Percentiles rank a stretch among this genome's conserved stretches.
These are phyloP conservation scores for Apotomis capreana DNA, from an alignment of 2,888 invertebrate species.

Conservation along the genomic window DNA sequence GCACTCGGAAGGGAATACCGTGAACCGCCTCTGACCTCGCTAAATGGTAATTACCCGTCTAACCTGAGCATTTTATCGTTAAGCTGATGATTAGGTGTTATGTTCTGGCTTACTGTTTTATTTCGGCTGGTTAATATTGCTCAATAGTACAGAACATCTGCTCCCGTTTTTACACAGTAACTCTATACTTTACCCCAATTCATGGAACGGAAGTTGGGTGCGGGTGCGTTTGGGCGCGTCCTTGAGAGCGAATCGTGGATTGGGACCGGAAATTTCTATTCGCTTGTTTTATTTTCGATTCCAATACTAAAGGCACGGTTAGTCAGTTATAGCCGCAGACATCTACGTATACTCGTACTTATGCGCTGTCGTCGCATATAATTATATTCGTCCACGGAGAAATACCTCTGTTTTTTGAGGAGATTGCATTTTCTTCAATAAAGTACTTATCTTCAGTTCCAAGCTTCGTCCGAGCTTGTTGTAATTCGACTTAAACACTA, in stretches of 20 bases:
- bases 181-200: slow-evolving; percentile 68
- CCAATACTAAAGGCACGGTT: not conserved
- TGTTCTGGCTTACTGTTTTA: slow-evolving; percentile 41
- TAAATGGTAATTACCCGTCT: slow-evolving; percentile 59
- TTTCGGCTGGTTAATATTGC: slow-evolving; percentile 19
- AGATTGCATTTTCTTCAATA: too few species aligned
- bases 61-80: slow-evolving; percentile 33
- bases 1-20: slow-evolving; percentile 65
- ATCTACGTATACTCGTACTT: too few species aligned
- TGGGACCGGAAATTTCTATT: slow-evolving; percentile 70
- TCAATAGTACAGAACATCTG: slow-evolving; percentile 53
- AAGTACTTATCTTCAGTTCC: too few species aligned
- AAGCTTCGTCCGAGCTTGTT: too few species aligned
- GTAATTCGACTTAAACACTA: too few species aligned
- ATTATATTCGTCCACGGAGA: too few species aligned
- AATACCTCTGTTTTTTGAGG: too few species aligned
- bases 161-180: slow-evolving; percentile 65
- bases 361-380: not conserved
- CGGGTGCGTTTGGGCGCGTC: slow-evolving; percentile 70
- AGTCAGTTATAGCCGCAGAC: not conserved
- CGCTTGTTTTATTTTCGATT: slow-evolving; percentile 52
- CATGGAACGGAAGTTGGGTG: slow-evolving; percentile 76
- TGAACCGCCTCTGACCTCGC: slow-evolving; percentile 61
- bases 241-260: slow-evolving; percentile 65
- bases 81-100: slow-evolving; percentile 46